A percentile compares a stretch with the other conserved stretches of the same genome.
Evolutionary conservation across 1,140 invertebrate species (phyloP).

Genomic region (Camponotus pennsylvanicus): DNA sequence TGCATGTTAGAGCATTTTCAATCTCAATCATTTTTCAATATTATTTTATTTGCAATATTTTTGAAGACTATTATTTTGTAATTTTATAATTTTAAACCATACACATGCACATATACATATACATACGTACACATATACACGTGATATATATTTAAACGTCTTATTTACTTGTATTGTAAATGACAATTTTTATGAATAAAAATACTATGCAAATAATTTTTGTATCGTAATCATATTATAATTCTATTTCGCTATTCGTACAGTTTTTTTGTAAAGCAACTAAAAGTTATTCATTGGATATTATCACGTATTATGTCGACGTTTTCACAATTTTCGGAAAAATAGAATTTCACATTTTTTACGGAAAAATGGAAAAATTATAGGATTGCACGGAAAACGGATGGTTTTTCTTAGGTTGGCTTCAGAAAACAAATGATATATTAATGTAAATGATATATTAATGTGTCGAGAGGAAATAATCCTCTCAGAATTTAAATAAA

Average conservation of each 20-base stretch:
- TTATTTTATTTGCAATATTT: neutral
- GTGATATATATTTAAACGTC: too few species aligned
- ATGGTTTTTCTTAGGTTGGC: neutral
- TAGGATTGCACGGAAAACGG: neutral
- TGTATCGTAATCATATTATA: neutral
- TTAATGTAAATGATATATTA: neutral
- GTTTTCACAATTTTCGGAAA: neutral
- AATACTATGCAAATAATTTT: neutral
- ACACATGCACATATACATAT: too few species aligned
- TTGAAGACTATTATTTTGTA: neutral
- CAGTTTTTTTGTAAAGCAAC: neutral
- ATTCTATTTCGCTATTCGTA: neutral
- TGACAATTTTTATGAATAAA: neutral
- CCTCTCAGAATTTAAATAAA: neutral
- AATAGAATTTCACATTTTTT: too few species aligned
- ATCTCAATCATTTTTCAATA: slow-evolving; percentile 2
- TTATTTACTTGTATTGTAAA: neutral
- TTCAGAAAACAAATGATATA: neutral
- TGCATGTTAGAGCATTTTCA: neutral
- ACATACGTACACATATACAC: too few species aligned
- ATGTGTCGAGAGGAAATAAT: neutral
- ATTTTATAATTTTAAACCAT: neutral
- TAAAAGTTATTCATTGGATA: neutral
- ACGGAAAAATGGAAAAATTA: neutral
- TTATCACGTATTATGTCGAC: neutral